A percentile compares a stretch with the other conserved stretches of the same genome.
These are phyloP conservation scores for Drosophila suzukii DNA, from an alignment of 1,140 invertebrate species.

Conservation along the genomic window DNA sequence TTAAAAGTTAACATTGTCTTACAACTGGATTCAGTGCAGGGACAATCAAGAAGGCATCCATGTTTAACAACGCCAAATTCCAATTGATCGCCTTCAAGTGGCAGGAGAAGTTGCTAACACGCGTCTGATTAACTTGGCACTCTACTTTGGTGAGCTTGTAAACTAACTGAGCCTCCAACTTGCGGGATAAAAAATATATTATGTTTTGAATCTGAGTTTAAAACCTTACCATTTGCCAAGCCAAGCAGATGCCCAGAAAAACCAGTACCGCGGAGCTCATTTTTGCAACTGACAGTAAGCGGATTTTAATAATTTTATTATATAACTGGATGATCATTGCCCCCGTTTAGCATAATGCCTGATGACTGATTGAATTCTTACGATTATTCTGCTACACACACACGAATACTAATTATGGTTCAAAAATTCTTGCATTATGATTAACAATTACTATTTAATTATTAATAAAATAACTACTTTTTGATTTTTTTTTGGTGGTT, in stretches of 20 bases:
- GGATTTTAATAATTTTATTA: background rate
- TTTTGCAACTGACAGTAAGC: background rate
- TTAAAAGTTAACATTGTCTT: background rate
- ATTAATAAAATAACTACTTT: too few relatives aligned
- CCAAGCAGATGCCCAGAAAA: background rate
- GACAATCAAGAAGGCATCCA: conserved; percentile 11
- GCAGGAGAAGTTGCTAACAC: conserved; percentile 5
- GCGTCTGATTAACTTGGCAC: conserved; percentile 4
- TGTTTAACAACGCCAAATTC: conserved; percentile 5
- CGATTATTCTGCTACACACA: too few relatives aligned
- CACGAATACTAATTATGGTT: too few relatives aligned
- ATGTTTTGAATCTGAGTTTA: too few relatives aligned
- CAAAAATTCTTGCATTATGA: too few relatives aligned
- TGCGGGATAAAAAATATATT: background rate
- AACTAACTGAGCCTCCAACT: conserved; percentile 9
- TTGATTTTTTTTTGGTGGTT: too few relatives aligned
- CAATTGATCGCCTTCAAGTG: conserved; percentile 29
- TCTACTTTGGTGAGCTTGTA: conserved; percentile 40
- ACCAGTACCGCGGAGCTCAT: background rate
- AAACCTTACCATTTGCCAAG: background rate
- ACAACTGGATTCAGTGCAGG: conserved; percentile 19
- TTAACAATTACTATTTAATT: too few relatives aligned
- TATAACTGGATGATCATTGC: too few relatives aligned
- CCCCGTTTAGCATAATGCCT: too few relatives aligned
- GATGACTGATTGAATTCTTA: too few relatives aligned